Conservation (phyloP, 2,113 vertebrate species). For the Lipotes vexillifer region DNA sequence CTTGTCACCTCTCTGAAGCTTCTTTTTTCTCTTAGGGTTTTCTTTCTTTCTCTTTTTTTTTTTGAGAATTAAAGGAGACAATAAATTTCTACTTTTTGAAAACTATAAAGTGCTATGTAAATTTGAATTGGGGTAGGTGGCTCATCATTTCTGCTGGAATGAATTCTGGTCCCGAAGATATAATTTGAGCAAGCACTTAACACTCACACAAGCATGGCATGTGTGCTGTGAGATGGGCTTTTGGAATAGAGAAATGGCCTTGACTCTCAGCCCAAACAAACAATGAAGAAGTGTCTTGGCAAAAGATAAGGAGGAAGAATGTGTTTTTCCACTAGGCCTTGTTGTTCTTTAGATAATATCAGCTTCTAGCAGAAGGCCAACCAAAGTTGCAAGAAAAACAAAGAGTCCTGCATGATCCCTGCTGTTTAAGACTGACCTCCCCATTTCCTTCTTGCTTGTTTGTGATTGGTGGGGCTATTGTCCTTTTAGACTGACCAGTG, state of each 20-base stretch:
- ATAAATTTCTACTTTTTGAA: neutral
- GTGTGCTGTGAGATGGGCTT: neutral
- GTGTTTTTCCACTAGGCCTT: neutral
- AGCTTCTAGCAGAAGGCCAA: neutral
- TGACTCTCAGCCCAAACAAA: neutral
- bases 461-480: rapidly evolving
- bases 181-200: neutral
- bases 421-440: neutral
- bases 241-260: neutral
- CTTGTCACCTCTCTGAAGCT: no score
- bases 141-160: neutral
- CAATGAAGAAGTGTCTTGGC: neutral
- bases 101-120: neutral
- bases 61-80: neutral
- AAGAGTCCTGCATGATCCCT: no score
- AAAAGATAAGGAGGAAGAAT: neutral
- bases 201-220: neutral
- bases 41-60: neutral
- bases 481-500: neutral
- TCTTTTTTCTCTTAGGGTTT: neutral
- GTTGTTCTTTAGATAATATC: neutral
- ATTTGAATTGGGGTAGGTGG: neutral
- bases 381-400: neutral
- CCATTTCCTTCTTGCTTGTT: neutral
- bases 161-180: neutral